Base-by-base conservation (phyloP, 35 echinoderm and acorn worm species). In the Ophiothrix spiculata region DNA sequence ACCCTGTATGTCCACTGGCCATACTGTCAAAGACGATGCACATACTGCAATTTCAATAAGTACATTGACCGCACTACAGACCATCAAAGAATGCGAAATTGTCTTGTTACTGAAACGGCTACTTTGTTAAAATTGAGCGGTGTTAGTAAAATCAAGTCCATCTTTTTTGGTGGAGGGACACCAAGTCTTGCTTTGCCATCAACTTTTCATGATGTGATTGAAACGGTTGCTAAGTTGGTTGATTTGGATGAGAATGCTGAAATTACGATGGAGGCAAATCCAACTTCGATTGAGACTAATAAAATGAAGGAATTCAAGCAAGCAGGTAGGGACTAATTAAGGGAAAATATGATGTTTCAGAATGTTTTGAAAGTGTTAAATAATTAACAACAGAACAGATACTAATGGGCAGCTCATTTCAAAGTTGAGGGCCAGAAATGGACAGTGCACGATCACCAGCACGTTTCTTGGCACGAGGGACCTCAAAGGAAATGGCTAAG, bases 21-120 rank as follows among this genome's bases (percentile, higher is more conserved):
- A 17, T 98, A 88, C 83, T 98, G 95, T 39, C 86, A 91, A 81
- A 87, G 83, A 49, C 79, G 87, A 36, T 98, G 89, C 79, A 90
- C 92, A 28, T 98, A 98, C 76, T 98, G 95, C 56, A 94, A 98
- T 60, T 98, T 98, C 37, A 98, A 98, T 75, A 98, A 98, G 79
- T 98, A 98, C 40, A 90, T 94, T 34, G 49, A 49, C 32, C 63
- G 69, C 1, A 81, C 79, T 40, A 77, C 91, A 1, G 89, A 98
- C 73, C 81, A 98, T 35, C 69, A 88, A 23, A 86, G 56, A 38
- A 94, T 98, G 91, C 77, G 78, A 39, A 31, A 88, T 4, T 94
- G 88, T 54, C 81, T 98, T 0, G 79, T 90, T 1, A 81, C 29
- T 31, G 95, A 98, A 79, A 77, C 83, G 28, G 38, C 81, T 29